Evolutionary conservation across 2,797 vertebrate species (phyloP), one percentile per base, ranked within the genome.

Genomic region (Lophius americanus): DNA sequence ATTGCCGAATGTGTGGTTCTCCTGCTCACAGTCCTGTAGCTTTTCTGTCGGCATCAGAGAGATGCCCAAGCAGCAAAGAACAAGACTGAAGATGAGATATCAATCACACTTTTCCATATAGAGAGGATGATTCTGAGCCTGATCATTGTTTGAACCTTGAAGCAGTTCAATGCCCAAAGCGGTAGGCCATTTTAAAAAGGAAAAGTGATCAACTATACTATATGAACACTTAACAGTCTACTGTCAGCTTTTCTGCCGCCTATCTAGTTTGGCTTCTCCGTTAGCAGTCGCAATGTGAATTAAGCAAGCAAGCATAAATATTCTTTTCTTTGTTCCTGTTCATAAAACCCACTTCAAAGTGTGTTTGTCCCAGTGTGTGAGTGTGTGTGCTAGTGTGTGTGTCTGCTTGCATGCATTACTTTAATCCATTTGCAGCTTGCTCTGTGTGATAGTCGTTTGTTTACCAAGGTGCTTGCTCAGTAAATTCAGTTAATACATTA

Each of bases 41-140:
- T 56, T 5, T 32, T 57, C 47, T 65, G 52, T 44, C 68, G 74
- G 62, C 64, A 79, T 70, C 74, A 75, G 61, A 71, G 52, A 71
- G 64, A 64, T 46, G 35, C 0, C 4, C 33, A 57, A 54, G 39
- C 58, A 54, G 60, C 50, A 10, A 71, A 55, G 60, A 66, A n/a
- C 33, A 14, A 52, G 58, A 64, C 33, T 76, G 59, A 60, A 76
- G 76, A 78, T 71, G 51, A 75, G 81, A 82, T 75, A 79, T 84
- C 69, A 83, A 79, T 75, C 43, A 47, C 1, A 2, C 52, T 81
- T 60, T 85, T 83, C 82, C 82, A 68, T 74, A 82, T 85, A 76
- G 63, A 71, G 68, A 81, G 76, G 58, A 83, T 64, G 70, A 78
- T 53, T 51, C 53, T 8, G 53, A 76, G 60, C 70, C 58, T 64